Evolutionary conservation across 2,888 invertebrate genomes (phyloP), one percentile per base, ranked within the genome.

Genomic region (Hydraecia micacea): DNA sequence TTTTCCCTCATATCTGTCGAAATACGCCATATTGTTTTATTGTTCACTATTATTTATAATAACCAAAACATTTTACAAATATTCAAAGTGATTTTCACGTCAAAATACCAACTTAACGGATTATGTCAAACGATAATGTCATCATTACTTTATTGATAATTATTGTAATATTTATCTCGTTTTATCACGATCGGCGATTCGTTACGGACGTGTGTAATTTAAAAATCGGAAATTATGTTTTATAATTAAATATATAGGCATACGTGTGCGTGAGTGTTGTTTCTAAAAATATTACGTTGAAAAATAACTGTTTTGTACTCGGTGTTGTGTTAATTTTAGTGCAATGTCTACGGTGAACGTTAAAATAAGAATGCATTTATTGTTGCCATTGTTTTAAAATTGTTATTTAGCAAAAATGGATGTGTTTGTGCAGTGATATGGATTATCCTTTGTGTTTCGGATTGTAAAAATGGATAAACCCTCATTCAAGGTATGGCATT

Each of bases 1-100:
- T 92, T 94, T 94, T 93, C 93, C 94, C 93, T 94, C 94, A 94
- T 94, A 94, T 94, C 94, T 93, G 93, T 87, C 93, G 93, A 94
- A 94, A 91, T 92, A 91, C 95, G 96, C 96, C 96, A 95, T 96
- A 95, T 96, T 96, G 95, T 93, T 93, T 95, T 93, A 93, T 93
- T 93, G 91, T 93, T 89, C 89, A 90, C 89, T 83, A 90, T 91
- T 84, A 86, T 89, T 91, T 89, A 83, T 88, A 91, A 92, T 89
- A 88, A 87, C 81, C 85, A 84, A 87, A 89, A 87, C 75, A 86
- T 81, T 84, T 85, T 75, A 58, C 73, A 84, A 85, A 75, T 79
- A 52, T 52, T 63, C 25, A 80, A 49, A 77, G 80, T 85, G 83
- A 79, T 82, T 79, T 63, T 79, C 66, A 77, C 63, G 71, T 75